Evolutionary conservation across 2,797 vertebrate genomes (phyloP).

Genomic region (Eutrigla gurnardus): DNA sequence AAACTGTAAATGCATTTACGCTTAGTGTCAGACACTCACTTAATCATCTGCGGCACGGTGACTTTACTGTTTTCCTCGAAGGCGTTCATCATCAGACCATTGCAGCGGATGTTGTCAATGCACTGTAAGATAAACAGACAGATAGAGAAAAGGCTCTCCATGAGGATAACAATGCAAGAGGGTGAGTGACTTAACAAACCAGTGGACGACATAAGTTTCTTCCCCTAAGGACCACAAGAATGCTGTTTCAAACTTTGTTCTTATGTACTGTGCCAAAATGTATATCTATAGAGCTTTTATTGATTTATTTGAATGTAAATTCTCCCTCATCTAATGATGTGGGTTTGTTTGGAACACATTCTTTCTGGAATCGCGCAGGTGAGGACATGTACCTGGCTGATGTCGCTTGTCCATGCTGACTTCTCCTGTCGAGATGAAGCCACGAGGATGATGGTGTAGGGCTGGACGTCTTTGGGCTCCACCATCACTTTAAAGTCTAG

Average conservation of each 20-base stretch:
- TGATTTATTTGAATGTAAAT: not conserved
- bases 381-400: slow-evolving; percentile 89
- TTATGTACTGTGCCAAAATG: not conserved
- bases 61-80: slow-evolving; percentile 99
- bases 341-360: not conserved
- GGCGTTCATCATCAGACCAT: slow-evolving; percentile 98
- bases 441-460: slow-evolving; percentile 94
- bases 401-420: slow-evolving; percentile 97
- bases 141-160: not conserved
- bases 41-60: slow-evolving; percentile 97
- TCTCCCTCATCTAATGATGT: not conserved
- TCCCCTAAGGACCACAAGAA: not conserved
- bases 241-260: not conserved
- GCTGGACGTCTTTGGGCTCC: slow-evolving; percentile 92
- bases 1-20: slow-evolving; percentile 19
- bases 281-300: not conserved
- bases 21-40: slow-evolving; percentile 82
- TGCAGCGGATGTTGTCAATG: slow-evolving; percentile 98
- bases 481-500: slow-evolving; percentile 97
- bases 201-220: not conserved
- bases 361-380: not conserved
- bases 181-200: slow-evolving; percentile 17
- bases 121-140: slow-evolving; percentile 83
- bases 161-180: slow-evolving; percentile 7
- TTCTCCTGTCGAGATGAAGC: slow-evolving; percentile 97